A percentile compares a stretch with the other conserved stretches of the same genome.
phyloP scores from a whole-genome alignment of 1,140 invertebrate species.

The Belonocnema kinseyi region DNA sequence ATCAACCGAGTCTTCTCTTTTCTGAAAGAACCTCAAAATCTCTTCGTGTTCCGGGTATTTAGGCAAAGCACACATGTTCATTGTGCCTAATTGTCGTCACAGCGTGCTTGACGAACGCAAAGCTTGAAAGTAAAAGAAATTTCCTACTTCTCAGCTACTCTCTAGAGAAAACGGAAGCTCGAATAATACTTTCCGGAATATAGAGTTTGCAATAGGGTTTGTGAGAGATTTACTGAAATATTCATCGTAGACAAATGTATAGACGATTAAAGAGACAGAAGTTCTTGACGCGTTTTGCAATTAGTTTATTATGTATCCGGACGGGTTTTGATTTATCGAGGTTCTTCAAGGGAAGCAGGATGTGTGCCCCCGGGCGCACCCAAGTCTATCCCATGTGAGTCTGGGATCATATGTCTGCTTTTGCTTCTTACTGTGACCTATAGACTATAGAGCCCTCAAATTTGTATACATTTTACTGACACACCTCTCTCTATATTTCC shows the following conservation, averaged over 20 bases:
- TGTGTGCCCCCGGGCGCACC: slow-evolving; percentile 57
- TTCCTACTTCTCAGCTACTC: neutral
- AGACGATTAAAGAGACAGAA: neutral
- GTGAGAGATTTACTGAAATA: neutral
- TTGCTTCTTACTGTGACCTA: neutral
- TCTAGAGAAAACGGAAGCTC: neutral
- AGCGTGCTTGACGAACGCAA: neutral
- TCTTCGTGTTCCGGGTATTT: slow-evolving; percentile 44
- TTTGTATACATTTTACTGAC: neutral
- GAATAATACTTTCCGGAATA: neutral
- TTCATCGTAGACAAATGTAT: neutral
- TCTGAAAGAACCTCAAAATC: neutral
- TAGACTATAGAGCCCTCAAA: slow-evolving; percentile 9
- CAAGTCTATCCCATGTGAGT: slow-evolving; percentile 61
- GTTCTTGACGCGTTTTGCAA: slow-evolving; percentile 56
- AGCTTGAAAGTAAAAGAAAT: neutral
- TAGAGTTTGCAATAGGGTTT: neutral
- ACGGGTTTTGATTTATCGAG: slow-evolving; percentile 61
- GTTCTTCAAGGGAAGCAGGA: slow-evolving; percentile 56
- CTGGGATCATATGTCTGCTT: neutral
- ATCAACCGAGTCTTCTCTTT: neutral
- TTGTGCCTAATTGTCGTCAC: slow-evolving; percentile 44
- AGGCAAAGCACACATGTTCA: slow-evolving; percentile 29
- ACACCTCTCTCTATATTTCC: slow-evolving; percentile 5
- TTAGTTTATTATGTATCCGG: slow-evolving; percentile 62